Base-by-base conservation (phyloP, 64 coral and sea anemone species). In the Orbicella faveolata region DNA sequence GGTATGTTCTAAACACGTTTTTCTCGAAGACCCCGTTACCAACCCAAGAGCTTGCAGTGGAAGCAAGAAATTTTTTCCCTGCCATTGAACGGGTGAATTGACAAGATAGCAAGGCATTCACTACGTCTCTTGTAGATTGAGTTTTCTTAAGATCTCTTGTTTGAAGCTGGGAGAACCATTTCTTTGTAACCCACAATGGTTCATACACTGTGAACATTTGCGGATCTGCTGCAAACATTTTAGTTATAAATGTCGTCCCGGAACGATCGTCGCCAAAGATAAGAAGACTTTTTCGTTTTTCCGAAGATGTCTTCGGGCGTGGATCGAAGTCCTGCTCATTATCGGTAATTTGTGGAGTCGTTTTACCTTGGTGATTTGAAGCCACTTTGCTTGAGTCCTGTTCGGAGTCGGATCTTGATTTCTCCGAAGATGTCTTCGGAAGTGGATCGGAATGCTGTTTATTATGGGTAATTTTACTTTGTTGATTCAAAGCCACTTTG, bases 161-260 rank as follows among this genome's bases (percentile, higher is more conserved):
- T 0, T 18, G 20, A 10, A 52, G 37, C 13, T 72, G 35, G 5
- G 67, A 51, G 21, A 85, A 85, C 82, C 82, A 85, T 34, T 52
- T 48, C 63, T 78, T 84, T 30, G 90, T 85, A 20, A 92, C 39
- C 90, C 90, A 92, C 14, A 92, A 64, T 0, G 90, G 90, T 63
- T 92, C 90, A 61, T 92, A 92, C 1, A 92, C 81, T 63, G 81
- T 92, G 30, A 92, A 92, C 52, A 92, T 83, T 13, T 92, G 81
- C 48, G 81, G 90, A 61, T 92, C 90, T 1, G 79, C 81, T 8
- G 81, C 74, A 78, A 92, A 92, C 90, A 92, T 92, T 37, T 83
- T 81, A 57, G 75, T 92, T 4, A 92, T 30, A 37, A 92, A 92
- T 8, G 90, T 92, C 48, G 90, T 92, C 1, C 90, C 90, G 2